These are phyloP conservation scores for Brachionus manjavacas DNA, from an alignment of 1,140 invertebrate species.

Conservation along the genomic window DNA sequence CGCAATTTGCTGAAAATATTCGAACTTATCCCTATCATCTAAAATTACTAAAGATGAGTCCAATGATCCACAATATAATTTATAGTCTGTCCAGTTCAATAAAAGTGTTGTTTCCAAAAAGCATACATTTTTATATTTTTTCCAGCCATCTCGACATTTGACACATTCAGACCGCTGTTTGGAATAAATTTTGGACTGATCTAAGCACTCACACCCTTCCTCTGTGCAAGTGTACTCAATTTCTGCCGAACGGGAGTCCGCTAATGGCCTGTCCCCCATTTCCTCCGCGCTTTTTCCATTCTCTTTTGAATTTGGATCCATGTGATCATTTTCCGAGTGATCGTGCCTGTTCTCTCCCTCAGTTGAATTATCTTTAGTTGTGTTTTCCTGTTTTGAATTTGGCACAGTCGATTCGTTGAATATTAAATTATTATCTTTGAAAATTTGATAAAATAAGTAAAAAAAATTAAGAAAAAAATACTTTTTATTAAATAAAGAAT, in stretches of 20 bases:
- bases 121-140: background rate
- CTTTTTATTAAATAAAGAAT: background rate
- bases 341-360: background rate
- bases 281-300: background rate
- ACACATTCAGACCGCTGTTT: background rate
- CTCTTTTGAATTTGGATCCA: too few relatives aligned
- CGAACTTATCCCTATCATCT: background rate
- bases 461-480: background rate
- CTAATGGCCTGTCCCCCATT: background rate
- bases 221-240: background rate
- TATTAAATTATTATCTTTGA: background rate
- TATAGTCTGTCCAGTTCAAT: background rate
- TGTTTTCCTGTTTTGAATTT: background rate
- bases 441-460: background rate
- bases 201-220: background rate
- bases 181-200: background rate
- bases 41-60: background rate
- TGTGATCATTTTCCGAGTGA: too few relatives aligned
- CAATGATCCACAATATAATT: background rate
- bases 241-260: background rate
- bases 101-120: background rate
- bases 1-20: background rate
- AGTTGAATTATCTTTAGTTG: background rate
- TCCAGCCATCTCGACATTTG: slow-evolving; percentile 1
- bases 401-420: background rate